These are phyloP conservation scores for Zaprionus bogoriensis DNA, from an alignment of 2,888 invertebrate species.

Conservation along the genomic window DNA sequence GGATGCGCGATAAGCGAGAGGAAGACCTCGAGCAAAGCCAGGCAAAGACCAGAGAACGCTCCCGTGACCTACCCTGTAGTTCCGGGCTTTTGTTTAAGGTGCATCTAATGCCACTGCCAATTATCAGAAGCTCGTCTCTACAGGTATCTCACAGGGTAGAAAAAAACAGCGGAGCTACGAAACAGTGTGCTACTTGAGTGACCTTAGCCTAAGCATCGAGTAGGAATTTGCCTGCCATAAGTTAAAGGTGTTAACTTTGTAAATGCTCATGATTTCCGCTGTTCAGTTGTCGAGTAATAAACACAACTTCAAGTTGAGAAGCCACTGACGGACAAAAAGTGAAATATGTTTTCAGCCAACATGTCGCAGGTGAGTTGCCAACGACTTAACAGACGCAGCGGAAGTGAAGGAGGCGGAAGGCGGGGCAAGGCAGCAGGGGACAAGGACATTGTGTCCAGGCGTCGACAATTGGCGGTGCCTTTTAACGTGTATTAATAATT, in stretches of 20 bases:
- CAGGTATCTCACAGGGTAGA: conserved; percentile 98
- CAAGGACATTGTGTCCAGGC: conserved; percentile 42
- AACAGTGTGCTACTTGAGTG: too few species aligned
- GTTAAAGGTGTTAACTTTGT: too few species aligned
- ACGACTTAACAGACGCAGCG: conserved; percentile 62
- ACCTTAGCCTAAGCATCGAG: too few species aligned
- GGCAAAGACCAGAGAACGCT: conserved; percentile 83
- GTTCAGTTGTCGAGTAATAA: not conserved
- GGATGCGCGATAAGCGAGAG: too few species aligned
- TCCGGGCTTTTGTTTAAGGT: conserved; percentile 98
- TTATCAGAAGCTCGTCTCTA: conserved; percentile 99
- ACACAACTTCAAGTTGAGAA: conserved; percentile 12
- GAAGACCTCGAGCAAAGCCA: not conserved
- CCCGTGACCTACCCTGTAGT: conserved; percentile 99
- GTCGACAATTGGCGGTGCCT: conserved; percentile 70
- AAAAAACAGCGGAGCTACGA: conserved; percentile 76
- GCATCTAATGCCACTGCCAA: conserved; percentile 75
- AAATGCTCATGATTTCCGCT: not conserved
- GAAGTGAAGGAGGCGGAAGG: not conserved
- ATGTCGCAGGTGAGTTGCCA: conserved; percentile 81
- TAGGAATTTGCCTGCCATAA: too few species aligned
- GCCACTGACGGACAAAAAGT: not conserved
- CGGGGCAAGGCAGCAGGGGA: not conserved
- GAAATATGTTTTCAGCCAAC: conserved; percentile 66
- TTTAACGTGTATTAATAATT: conserved; percentile 81